A percentile compares a stretch with the other conserved stretches of the same genome.
These are phyloP conservation scores for Montipora efflorescens DNA, from an alignment of 64 coral and sea anemone genomes.

Conservation along the genomic window DNA sequence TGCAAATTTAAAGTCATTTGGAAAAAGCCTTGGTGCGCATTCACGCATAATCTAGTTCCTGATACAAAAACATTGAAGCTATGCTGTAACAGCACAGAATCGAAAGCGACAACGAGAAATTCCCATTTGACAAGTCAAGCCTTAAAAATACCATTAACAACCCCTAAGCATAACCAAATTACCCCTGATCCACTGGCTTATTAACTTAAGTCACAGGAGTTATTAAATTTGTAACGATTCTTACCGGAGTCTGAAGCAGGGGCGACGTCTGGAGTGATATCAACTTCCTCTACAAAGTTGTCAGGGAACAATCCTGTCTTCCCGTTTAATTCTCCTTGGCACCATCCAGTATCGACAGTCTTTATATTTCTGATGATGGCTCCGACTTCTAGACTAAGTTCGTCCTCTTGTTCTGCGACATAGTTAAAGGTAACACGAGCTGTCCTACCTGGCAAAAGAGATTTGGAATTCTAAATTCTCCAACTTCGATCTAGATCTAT, in stretches of 20 bases:
- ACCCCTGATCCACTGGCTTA: neutral
- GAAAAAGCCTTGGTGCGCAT: too few species aligned
- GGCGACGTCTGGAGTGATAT: neutral
- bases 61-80: too few species aligned
- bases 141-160: too few species aligned
- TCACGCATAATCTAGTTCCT: too few species aligned
- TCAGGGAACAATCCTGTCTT: constrained; percentile 80
- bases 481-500: too few species aligned
- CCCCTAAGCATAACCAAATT: too few species aligned
- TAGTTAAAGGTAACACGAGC: constrained; percentile 84
- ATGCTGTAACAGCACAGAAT: too few species aligned
- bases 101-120: too few species aligned
- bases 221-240: neutral
- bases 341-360: constrained; percentile 84
- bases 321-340: constrained; percentile 72
- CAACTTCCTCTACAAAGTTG: constrained; percentile 86
- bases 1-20: too few species aligned
- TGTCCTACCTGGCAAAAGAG: constrained; percentile 48
- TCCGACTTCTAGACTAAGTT: constrained; percentile 65
- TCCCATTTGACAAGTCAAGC: too few species aligned
- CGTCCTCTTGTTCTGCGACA: constrained; percentile 55
- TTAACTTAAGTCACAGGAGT: neutral
- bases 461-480: neutral
- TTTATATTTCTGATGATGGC: constrained; percentile 72
- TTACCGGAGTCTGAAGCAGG: neutral